Percentiles rank a stretch among this genome's conserved stretches.
These are phyloP conservation scores for Lacerta agilis DNA, from an alignment of 2,797 vertebrate genomes.

Conservation along the genomic window DNA sequence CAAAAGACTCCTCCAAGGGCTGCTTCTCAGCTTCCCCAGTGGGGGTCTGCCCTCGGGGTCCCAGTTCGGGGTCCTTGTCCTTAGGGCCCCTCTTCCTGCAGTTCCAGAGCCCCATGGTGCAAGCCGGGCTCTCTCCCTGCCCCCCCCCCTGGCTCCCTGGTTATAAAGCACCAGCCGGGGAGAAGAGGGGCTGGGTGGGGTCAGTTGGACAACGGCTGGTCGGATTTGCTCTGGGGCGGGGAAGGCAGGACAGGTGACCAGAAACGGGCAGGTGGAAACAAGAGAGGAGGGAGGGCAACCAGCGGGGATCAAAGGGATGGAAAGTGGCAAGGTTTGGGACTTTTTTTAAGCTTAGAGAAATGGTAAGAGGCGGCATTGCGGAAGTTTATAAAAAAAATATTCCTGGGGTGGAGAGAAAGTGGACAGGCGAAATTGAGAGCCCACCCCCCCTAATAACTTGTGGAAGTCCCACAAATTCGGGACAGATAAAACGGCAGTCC, in stretches of 20 bases:
- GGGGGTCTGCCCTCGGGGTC: conserved; percentile 16
- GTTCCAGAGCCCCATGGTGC: background rate
- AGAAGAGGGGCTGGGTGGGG: background rate
- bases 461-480: too few relatives aligned
- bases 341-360: too few relatives aligned
- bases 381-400: too few relatives aligned
- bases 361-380: too few relatives aligned
- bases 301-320: too few relatives aligned
- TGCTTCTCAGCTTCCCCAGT: background rate
- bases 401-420: too few relatives aligned
- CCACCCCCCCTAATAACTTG: too few relatives aligned
- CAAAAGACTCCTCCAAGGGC: background rate
- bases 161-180: background rate
- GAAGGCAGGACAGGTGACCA: background rate
- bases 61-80: background rate
- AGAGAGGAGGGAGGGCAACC: too few relatives aligned
- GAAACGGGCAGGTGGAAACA: background rate
- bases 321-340: too few relatives aligned
- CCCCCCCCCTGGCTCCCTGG: too few relatives aligned
- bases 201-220: background rate
- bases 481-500: too few relatives aligned
- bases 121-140: background rate
- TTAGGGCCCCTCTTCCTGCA: background rate
- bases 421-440: too few relatives aligned
- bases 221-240: background rate